Evolutionary conservation across 2,113 vertebrate genomes (phyloP).

Genomic region (Miniopterus natalensis): DNA sequence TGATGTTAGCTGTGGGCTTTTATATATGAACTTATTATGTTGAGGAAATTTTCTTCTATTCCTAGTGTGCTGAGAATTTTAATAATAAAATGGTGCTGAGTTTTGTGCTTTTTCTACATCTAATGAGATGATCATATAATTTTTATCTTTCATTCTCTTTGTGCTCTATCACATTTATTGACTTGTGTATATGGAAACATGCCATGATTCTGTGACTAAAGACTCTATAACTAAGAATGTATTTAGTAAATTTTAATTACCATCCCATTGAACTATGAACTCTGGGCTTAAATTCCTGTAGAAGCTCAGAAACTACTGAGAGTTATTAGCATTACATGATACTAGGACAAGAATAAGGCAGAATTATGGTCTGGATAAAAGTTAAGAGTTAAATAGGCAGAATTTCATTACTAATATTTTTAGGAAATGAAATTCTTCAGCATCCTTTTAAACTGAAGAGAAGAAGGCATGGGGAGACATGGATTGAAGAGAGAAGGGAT

Average conservation of each 20-base stretch:
- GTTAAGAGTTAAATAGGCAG: background rate
- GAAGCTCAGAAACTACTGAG: constrained; percentile 15
- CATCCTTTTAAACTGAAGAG: background rate
- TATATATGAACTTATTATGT: background rate
- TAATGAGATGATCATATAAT: background rate
- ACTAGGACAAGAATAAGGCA: background rate
- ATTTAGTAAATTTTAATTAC: background rate
- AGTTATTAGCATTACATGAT: background rate
- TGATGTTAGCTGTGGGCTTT: background rate
- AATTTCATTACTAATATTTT: background rate
- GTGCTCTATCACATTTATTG: background rate
- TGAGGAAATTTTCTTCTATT: background rate
- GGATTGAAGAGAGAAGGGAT: background rate
- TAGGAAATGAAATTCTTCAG: background rate
- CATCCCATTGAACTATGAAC: background rate
- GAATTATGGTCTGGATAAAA: background rate
- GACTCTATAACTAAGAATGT: background rate
- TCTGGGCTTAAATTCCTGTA: background rate
- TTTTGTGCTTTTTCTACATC: background rate
- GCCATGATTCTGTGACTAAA: background rate
- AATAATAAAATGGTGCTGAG: background rate
- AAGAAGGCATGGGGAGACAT: background rate
- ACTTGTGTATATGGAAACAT: background rate
- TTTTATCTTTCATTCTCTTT: background rate
- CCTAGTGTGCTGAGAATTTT: background rate